Base-by-base conservation (phyloP, 2,113 vertebrate genomes). In the Pogonocichla stellata region DNA sequence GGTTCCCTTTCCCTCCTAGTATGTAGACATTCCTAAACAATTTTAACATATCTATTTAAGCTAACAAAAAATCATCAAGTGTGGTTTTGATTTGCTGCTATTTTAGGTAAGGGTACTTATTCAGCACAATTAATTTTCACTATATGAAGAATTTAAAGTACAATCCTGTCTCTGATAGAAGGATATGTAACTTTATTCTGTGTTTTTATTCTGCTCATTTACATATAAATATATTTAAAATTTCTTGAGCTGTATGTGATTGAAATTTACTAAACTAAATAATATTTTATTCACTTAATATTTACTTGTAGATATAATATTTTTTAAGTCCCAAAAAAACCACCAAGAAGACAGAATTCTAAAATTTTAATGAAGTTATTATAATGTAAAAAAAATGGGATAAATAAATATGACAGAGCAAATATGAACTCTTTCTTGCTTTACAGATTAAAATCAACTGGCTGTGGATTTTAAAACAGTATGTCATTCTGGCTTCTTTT, bases 1-100 rank as follows among this genome's bases (percentile, higher is more conserved):
- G 97, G 94, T 84, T 93, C 91, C 40, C 88, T 97, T 98, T 96
- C 78, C 92, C 50, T 96, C 94, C 47, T 40, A 28, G 95, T 91
- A 57, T 10, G 10, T 64, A 53, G 47, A 60, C 18, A 38, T 25
- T 84, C 43, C 56, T n/a, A 54, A 90, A 38, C 6, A 62, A 42
- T 33, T 69, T 92, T 24, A 85, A 43, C 33, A 12, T 33, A 17
- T 8, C 33, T 47, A 19, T 88, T 86, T 81, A 87, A 31, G 20
- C 8, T 57, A 80, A 12, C 23, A 62, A 47, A 60, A n/a, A 72
- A 65, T 94, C 88, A 8, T 45, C 13, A 80, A 65, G 20, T 60
- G 18, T 62, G 43, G 1, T 77, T 91, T 91, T 85, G 26, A 82
- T 71, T 92, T 88, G 57, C 29, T 92, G 45, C n/a, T 84, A 48